Percentiles rank a stretch among this genome's conserved stretches.
phyloP scores from a whole-genome alignment of 2,113 vertebrate genomes.

The Hemiscyllium ocellatum region DNA sequence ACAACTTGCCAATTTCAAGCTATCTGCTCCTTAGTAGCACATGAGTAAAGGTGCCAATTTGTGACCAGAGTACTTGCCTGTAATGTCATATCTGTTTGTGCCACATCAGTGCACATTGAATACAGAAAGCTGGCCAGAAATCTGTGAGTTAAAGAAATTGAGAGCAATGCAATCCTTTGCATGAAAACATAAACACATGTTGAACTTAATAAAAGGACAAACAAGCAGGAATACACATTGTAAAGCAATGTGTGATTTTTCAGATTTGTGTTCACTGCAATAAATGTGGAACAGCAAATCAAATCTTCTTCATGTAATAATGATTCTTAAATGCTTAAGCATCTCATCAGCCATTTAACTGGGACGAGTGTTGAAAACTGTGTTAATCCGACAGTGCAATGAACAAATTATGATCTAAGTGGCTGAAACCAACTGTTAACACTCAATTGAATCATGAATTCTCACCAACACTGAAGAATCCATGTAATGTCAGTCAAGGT shows the following conservation, averaged over 20 bases:
- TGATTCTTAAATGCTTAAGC: background rate
- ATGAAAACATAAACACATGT: background rate
- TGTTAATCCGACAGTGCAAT: background rate
- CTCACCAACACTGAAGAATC: background rate
- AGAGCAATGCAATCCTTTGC: background rate
- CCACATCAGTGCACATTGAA: constrained; percentile 6
- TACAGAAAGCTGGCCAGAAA: background rate
- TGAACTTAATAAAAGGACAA: background rate
- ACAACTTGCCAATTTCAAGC: background rate
- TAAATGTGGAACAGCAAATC: background rate
- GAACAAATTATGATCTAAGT: background rate
- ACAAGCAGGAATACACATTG: background rate
- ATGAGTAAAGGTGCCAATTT: constrained; percentile 15
- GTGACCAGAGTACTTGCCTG: background rate
- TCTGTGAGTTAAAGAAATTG: background rate
- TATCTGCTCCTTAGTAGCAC: constrained; percentile 6
- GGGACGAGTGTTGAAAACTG: background rate
- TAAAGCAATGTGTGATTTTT: background rate
- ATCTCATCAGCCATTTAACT: background rate
- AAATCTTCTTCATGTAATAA: background rate
- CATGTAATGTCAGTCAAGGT: background rate
- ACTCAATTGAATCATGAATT: background rate
- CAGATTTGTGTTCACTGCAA: background rate
- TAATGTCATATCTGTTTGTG: background rate
- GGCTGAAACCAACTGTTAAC: background rate